Evolutionary conservation across 2,888 invertebrate genomes (phyloP).

Genomic region (Arge pagana): DNA sequence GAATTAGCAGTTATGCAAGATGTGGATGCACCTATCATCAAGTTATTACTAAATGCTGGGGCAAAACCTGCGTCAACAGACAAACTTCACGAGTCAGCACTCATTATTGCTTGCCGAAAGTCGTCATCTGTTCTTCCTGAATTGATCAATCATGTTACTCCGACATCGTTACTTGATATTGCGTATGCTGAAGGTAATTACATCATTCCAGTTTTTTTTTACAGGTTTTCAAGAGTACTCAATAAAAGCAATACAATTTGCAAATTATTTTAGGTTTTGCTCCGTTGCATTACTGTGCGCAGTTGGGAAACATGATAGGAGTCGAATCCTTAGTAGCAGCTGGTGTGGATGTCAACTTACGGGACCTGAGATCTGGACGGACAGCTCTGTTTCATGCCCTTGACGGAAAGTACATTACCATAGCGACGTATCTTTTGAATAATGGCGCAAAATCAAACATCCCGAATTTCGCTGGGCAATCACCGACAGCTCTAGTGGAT

Average conservation of each 20-base stretch:
- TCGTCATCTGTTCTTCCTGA: constrained; percentile 35
- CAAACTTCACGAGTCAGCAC: constrained; percentile 43
- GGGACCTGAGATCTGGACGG: constrained; percentile 47
- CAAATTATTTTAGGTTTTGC: constrained; percentile 49
- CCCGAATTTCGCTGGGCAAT: constrained; percentile 47
- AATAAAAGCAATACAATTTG: neutral
- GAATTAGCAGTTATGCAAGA: constrained; percentile 45
- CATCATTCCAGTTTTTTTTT: constrained; percentile 1
- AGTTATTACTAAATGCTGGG: constrained; percentile 41
- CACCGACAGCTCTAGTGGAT: constrained; percentile 39
- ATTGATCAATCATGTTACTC: constrained; percentile 34
- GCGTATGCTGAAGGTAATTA: constrained; percentile 40
- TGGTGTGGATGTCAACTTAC: constrained; percentile 43
- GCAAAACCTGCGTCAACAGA: constrained; percentile 39
- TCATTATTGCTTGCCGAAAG: constrained; percentile 44
- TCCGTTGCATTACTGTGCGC: constrained; percentile 49
- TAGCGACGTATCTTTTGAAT: constrained; percentile 37
- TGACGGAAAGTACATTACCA: constrained; percentile 36
- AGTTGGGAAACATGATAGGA: constrained; percentile 39
- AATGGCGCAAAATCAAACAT: constrained; percentile 40
- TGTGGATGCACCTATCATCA: constrained; percentile 37
- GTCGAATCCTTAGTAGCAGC: constrained; percentile 34
- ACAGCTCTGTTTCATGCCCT: constrained; percentile 51
- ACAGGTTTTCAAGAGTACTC: neutral
- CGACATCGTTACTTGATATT: constrained; percentile 32